Evolutionary conservation across 1,140 invertebrate genomes (phyloP), one percentile per base, ranked within the genome.

Genomic region (Andrena cerasifolii): DNA sequence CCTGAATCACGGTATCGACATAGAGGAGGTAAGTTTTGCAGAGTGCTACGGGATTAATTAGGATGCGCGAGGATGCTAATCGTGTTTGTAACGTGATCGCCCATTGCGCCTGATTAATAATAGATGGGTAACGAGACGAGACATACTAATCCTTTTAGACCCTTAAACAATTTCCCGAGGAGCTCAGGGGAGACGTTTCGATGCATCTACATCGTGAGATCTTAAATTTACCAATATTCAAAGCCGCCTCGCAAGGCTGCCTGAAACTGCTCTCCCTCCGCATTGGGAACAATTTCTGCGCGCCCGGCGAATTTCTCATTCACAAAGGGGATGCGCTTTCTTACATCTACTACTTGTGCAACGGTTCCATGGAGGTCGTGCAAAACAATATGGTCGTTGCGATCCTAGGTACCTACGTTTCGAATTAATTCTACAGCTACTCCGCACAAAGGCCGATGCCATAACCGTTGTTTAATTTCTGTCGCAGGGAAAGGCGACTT

Each of bases 311-410:
- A 92, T 99, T 97, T 89, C 94, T 99, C 16, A 97, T 99, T 24
- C 98, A 99, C 92, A 97, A 97, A 93, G 98, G 99, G 26, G 99
- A 99, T 90, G 98, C 99, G 1, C 94, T 99, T 0, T 97, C 97
- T 51, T 98, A 98, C 84, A 97, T 99, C 82, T 99, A 99, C 93
- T 99, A 99, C 90, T 95, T 99, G 45, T 99, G 97, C 91, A 98
- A 99, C 86, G 99, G 99, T 5, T 99, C 98, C 6, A 99, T 99
- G 96, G 99, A 99, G 93, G 98, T 99, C 47, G 96, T 99, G 76
- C 98, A 99, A 91, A 97, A 99, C 89, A 97, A 97, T 78, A 99
- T 99, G 96, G 99, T 99, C 59, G 98, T 99, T 24, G 99, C 99
- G 58, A 99, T 99, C 89, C 94, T 99, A 87, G 98, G 99, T 99